Evolutionary conservation across 2,113 vertebrate genomes (phyloP).

Genomic region (Acanthochromis polyacanthus): DNA sequence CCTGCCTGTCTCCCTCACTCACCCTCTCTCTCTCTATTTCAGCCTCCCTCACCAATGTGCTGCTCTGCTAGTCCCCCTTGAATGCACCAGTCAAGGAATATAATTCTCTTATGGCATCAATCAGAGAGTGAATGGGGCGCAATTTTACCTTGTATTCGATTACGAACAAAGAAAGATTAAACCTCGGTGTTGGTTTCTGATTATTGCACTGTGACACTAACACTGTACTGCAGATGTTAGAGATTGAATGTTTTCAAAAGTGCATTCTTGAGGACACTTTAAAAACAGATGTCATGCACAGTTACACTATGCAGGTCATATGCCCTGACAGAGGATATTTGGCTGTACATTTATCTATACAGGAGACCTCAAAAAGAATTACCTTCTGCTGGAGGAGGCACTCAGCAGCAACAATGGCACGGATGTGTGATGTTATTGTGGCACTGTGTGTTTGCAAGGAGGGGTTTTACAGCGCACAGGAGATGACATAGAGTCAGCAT

Average conservation of each 20-base stretch:
- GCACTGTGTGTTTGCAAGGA: slow-evolving; percentile 51
- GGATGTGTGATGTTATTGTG: slow-evolving; percentile 36
- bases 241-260: slow-evolving; percentile 3
- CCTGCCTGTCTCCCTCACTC: slow-evolving; percentile 50
- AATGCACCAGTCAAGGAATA: not conserved
- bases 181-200: not conserved
- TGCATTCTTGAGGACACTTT: not conserved
- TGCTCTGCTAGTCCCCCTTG: slow-evolving; percentile 7
- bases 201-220: slow-evolving; percentile 27
- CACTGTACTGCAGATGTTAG: not conserved
- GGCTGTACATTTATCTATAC: slow-evolving; percentile 2
- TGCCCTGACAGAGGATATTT: not conserved
- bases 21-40: slow-evolving; percentile 44
- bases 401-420: slow-evolving; percentile 6
- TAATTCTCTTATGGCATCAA: slow-evolving; percentile 28
- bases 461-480: slow-evolving; percentile 54
- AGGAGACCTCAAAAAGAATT: slow-evolving; percentile 22
- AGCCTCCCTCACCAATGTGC: slow-evolving; percentile 13
- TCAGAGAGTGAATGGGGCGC: not conserved
- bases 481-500: slow-evolving; percentile 70
- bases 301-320: not conserved
- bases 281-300: not conserved
- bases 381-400: slow-evolving; percentile 32
- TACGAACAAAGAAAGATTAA: slow-evolving; percentile 24
- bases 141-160: slow-evolving; percentile 21